Evolutionary conservation across 2,888 invertebrate species (phyloP).

Genomic region (Lomographa bimaculata): DNA sequence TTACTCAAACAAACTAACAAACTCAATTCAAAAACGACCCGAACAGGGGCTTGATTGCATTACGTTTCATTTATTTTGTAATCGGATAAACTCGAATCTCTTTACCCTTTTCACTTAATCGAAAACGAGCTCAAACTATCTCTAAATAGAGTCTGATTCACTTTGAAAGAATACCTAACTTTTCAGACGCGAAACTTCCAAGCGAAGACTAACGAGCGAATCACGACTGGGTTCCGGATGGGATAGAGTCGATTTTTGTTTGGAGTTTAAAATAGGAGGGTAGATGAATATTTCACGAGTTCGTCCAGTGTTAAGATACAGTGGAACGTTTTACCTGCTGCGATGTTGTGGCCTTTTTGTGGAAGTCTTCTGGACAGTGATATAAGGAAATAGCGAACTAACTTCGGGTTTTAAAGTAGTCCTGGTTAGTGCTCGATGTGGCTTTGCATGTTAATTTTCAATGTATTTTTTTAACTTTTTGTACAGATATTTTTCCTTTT

Average conservation of each 20-base stretch:
- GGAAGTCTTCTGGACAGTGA: neutral
- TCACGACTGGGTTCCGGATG: no score
- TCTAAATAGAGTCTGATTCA: constrained; percentile 11
- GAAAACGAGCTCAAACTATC: neutral
- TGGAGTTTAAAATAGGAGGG: constrained; percentile 3
- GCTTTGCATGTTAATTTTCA: no score
- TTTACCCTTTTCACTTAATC: constrained; percentile 6
- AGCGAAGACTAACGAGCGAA: no score
- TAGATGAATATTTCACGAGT: constrained; percentile 24
- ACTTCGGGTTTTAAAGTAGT: no score
- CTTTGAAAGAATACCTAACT: constrained; percentile 4
- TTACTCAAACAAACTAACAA: no score
- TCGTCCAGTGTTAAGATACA: constrained; percentile 12
- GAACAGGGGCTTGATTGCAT: constrained; percentile 28
- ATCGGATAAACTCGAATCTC: constrained; percentile 22
- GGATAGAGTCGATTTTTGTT: constrained; percentile 13
- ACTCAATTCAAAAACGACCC: constrained; percentile 7
- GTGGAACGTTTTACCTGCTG: constrained; percentile 6
- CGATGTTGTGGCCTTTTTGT: constrained; percentile 11
- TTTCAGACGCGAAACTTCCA: constrained; percentile 1
- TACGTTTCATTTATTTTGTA: constrained; percentile 48
- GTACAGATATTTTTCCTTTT: no score
- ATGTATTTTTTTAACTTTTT: no score
- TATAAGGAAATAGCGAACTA: no score
- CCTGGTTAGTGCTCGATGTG: no score